Base-by-base conservation (phyloP, 1,140 invertebrate species). In the Drosophila mauritiana region DNA sequence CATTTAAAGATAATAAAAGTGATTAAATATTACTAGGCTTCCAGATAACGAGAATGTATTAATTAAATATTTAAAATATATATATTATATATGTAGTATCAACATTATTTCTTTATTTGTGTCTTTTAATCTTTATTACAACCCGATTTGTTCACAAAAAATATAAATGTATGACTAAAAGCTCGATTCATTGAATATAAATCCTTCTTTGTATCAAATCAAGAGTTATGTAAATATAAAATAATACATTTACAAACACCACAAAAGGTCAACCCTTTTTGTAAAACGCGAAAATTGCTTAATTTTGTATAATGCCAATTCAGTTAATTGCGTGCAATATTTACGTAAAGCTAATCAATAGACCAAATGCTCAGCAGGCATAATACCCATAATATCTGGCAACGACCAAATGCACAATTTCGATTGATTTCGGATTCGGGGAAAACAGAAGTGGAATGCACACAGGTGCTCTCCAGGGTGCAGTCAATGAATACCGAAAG, bases 401-500 rank as follows among this genome's bases (percentile, higher is more conserved):
- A 8, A 31, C 31, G 31, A 25, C 25, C 48, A 63, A 34, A 22
- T 61, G 53, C 37, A 61, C 36, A 51, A 52, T 68, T 68, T 65
- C 61, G 46, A 68, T 68, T 65, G 64, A 68, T 68, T 68, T 46
- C 20, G 27, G 27, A 36, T 54, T 59, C 34, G 61, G 36, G 22
- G 7, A 36, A 68, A 17, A 8, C 34, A 13, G 45, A 15, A 3
- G 15, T 8, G 46, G 59, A 11, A 37, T 65, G 59, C 59, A 25
- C 59, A 43, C 36, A 54, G 42, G 51, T 45, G 22, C 64, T 22
- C 64, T 68, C 22, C 61, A 52, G 64, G 54, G 65, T 40, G 65
- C 67, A 69, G 42, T 70, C 57, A 58, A 61, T 73, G 62, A 48
- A 75, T 83, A 65, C 49, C 40, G 11, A 61, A 61, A 61, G 31